Evolutionary conservation across 2,888 invertebrate species (phyloP).

Genomic region (Chrysolina oricalcia): DNA sequence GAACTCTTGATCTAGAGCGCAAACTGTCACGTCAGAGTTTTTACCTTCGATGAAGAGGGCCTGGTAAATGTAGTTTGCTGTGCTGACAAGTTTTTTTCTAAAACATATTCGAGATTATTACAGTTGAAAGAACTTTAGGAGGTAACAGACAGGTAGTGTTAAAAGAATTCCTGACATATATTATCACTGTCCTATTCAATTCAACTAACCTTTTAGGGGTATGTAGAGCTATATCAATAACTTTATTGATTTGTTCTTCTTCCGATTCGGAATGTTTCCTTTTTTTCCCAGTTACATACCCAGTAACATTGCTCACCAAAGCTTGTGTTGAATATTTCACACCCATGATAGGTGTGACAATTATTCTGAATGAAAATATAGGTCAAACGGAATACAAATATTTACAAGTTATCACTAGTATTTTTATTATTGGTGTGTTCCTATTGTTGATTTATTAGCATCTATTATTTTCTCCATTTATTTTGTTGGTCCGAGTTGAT

Average conservation of each 20-base stretch:
- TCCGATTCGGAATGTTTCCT: conserved; percentile 75
- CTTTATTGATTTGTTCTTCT: conserved; percentile 73
- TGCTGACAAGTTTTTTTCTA: conserved; percentile 81
- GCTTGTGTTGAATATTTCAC: conserved; percentile 69
- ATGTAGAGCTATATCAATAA: conserved; percentile 75
- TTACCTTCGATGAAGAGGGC: conserved; percentile 84
- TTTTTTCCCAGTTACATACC: conserved; percentile 72
- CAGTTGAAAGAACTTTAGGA: too few species aligned
- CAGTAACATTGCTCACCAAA: conserved; percentile 70
- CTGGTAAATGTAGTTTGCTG: conserved; percentile 86
- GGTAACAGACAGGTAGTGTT: too few species aligned
- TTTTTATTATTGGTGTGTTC: neutral
- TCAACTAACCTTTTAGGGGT: conserved; percentile 77
- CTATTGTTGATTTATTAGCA: neutral
- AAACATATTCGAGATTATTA: conserved; percentile 25
- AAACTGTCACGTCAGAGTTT: conserved; percentile 83
- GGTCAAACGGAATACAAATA: conserved; percentile 28
- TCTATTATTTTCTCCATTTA: neutral
- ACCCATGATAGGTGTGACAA: conserved; percentile 69
- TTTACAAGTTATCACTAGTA: neutral
- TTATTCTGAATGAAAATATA: conserved; percentile 25
- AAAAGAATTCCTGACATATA: neutral
- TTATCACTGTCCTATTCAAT: neutral
- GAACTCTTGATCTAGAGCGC: conserved; percentile 82
- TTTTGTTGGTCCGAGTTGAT: neutral